These are phyloP conservation scores for Sesia bembeciformis DNA, from an alignment of 2,888 invertebrate genomes.

Conservation along the genomic window DNA sequence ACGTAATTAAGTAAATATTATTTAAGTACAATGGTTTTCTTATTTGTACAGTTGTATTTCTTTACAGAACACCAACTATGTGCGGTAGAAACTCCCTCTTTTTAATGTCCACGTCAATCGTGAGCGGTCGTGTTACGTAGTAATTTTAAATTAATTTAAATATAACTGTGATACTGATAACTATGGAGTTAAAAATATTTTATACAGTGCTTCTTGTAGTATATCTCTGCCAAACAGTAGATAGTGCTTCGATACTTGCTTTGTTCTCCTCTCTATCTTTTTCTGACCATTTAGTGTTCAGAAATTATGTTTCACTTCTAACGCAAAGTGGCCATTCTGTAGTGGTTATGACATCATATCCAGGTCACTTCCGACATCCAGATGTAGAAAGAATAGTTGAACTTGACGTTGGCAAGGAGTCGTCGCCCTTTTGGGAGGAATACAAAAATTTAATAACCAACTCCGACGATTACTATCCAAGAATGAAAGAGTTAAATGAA, in stretches of 20 bases:
- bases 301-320: slow-evolving; percentile 49
- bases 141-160: slow-evolving; percentile 4
- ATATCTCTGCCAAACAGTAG: slow-evolving; percentile 16
- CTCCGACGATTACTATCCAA: slow-evolving; percentile 46
- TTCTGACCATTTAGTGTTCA: slow-evolving; percentile 53
- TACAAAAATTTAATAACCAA: slow-evolving; percentile 41
- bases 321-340: slow-evolving; percentile 45
- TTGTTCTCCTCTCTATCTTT: slow-evolving; percentile 55
- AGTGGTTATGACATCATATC: slow-evolving; percentile 60
- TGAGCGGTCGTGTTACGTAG: neutral
- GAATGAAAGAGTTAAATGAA: slow-evolving; percentile 40
- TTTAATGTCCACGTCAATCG: neutral
- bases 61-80: neutral
- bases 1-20: slow-evolving; percentile 5
- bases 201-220: slow-evolving; percentile 21
- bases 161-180: neutral
- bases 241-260: slow-evolving; percentile 46
- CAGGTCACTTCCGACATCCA: slow-evolving; percentile 47
- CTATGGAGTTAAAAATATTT: slow-evolving; percentile 23
- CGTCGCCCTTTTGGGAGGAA: slow-evolving; percentile 49
- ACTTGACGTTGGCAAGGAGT: slow-evolving; percentile 49
- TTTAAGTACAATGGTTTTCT: slow-evolving; percentile 5
- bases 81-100: neutral
- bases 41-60: neutral
- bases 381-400: slow-evolving; percentile 49